A percentile compares a stretch with the other conserved stretches of the same genome.
Evolutionary conservation across 1,140 invertebrate genomes (phyloP).

Genomic region (fruit fly (Drosophila melanogaster)): DNA sequence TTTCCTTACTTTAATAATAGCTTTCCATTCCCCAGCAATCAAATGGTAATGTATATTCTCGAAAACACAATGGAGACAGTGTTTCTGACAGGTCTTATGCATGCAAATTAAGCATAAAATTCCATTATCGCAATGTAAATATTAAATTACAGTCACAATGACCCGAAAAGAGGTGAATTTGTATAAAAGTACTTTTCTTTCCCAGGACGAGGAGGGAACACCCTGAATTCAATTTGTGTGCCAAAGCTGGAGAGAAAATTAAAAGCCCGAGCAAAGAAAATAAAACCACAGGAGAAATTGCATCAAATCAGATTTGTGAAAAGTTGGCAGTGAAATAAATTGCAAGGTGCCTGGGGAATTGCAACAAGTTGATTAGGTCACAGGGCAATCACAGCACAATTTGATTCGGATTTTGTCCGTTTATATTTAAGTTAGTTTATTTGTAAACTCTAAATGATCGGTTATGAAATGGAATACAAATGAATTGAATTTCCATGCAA

Average conservation of each 20-base stretch:
- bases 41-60: slow-evolving; percentile 11
- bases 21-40: neutral
- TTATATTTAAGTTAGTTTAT: neutral
- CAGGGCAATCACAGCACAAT: neutral
- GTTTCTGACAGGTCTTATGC: slow-evolving; percentile 7
- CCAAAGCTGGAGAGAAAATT: slow-evolving; percentile 15
- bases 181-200: slow-evolving; percentile 5
- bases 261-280: neutral
- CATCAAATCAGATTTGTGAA: slow-evolving; percentile 20
- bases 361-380: slow-evolving; percentile 12
- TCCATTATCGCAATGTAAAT: slow-evolving; percentile 27
- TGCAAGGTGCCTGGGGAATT: neutral
- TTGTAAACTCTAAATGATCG: neutral
- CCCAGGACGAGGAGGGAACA: too few species aligned
- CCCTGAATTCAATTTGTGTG: slow-evolving; percentile 26
- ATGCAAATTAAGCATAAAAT: slow-evolving; percentile 41
- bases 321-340: neutral
- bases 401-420: neutral
- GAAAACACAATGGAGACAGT: slow-evolving; percentile 9
- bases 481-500: neutral
- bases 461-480: too few species aligned
- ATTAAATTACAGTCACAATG: slow-evolving; percentile 24
- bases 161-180: slow-evolving; percentile 9
- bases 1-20: slow-evolving; percentile 1
- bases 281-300: slow-evolving; percentile 2